Conservation (phyloP, 2,888 invertebrate genomes). For the Cephus spinipes region DNA sequence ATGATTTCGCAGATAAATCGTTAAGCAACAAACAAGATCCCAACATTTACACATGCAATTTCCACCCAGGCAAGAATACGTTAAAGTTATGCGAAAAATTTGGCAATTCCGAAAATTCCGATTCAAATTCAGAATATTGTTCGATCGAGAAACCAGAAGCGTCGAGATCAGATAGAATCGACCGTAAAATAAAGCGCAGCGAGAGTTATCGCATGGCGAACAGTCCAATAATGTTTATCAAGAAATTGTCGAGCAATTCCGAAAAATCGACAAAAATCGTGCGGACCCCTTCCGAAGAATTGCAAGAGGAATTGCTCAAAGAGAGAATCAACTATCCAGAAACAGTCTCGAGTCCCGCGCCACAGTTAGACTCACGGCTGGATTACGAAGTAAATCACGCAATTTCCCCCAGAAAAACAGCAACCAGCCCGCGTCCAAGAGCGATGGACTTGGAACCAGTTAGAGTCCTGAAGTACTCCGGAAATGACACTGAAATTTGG, state of each 20-base stretch:
- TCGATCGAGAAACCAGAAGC: constrained; percentile 24
- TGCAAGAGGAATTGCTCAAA: constrained; percentile 69
- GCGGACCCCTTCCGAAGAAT: constrained; percentile 61
- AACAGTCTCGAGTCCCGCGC: constrained; percentile 69
- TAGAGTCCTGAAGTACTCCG: constrained; percentile 74
- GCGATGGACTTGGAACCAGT: constrained; percentile 75
- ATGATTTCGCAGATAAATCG: neutral
- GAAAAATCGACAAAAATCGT: constrained; percentile 50
- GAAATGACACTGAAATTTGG: constrained; percentile 83
- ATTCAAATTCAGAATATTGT: constrained; percentile 4
- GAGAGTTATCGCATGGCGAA: constrained; percentile 89
- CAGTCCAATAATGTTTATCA: constrained; percentile 76
- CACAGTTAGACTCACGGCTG: constrained; percentile 51
- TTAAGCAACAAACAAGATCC: neutral
- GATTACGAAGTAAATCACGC: constrained; percentile 62
- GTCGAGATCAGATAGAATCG: constrained; percentile 24
- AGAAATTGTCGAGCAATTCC: constrained; percentile 59
- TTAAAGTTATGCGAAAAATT: neutral
- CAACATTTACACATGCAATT: neutral
- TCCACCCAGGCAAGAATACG: neutral
- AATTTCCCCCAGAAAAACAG: constrained; percentile 19
- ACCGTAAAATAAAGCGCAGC: constrained; percentile 78
- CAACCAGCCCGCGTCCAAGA: constrained; percentile 74
- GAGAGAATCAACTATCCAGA: constrained; percentile 80
- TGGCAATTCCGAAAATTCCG: constrained; percentile 9